phyloP scores from a whole-genome alignment of 2,888 invertebrate genomes.

The Hirtodrosophila alboralis region DNA sequence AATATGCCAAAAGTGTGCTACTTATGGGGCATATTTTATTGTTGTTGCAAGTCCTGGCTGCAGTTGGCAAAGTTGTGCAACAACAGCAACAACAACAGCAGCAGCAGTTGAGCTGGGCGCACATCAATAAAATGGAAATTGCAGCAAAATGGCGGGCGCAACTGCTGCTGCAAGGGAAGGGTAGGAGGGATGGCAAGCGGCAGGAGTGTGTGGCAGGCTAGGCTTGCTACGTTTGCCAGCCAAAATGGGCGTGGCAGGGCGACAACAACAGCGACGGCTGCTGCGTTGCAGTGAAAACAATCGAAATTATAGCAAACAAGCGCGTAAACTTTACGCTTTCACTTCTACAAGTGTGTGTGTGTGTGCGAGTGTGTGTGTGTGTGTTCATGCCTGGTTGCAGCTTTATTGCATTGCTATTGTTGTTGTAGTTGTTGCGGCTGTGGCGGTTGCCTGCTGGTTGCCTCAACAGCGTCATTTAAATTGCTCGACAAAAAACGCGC shows the following conservation, averaged over 20 bases:
- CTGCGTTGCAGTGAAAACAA: slow-evolving; percentile 67
- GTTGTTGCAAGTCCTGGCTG: slow-evolving; percentile 24
- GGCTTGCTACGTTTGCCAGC: slow-evolving; percentile 22
- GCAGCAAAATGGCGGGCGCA: slow-evolving; percentile 56
- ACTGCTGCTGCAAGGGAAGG: slow-evolving; percentile 31
- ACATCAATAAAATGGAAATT: slow-evolving; percentile 74
- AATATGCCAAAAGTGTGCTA: slow-evolving; percentile 73
- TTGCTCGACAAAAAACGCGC: slow-evolving; percentile 66
- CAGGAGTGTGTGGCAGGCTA: not conserved
- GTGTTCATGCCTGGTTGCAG: slow-evolving; percentile 31
- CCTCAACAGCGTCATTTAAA: slow-evolving; percentile 65
- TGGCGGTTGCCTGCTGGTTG: slow-evolving; percentile 32
- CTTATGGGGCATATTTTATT: slow-evolving; percentile 59
- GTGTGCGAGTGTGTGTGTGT: slow-evolving; percentile 18
- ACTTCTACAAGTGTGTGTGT: slow-evolving; percentile 20
- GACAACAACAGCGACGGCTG: slow-evolving; percentile 13
- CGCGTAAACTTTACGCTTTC: slow-evolving; percentile 77
- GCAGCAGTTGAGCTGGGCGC: slow-evolving; percentile 37
- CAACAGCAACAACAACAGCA: slow-evolving; percentile 24
- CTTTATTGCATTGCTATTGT: slow-evolving; percentile 54
- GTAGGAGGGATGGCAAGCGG: not conserved
- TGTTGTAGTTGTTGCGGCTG: slow-evolving; percentile 40
- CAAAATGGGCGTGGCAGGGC: slow-evolving; percentile 39
- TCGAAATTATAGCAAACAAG: slow-evolving; percentile 80
- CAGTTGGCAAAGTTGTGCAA: slow-evolving; percentile 51